Evolutionary conservation across 2,113 vertebrate genomes (phyloP).

Genomic region (Boleophthalmus pectinirostris): DNA sequence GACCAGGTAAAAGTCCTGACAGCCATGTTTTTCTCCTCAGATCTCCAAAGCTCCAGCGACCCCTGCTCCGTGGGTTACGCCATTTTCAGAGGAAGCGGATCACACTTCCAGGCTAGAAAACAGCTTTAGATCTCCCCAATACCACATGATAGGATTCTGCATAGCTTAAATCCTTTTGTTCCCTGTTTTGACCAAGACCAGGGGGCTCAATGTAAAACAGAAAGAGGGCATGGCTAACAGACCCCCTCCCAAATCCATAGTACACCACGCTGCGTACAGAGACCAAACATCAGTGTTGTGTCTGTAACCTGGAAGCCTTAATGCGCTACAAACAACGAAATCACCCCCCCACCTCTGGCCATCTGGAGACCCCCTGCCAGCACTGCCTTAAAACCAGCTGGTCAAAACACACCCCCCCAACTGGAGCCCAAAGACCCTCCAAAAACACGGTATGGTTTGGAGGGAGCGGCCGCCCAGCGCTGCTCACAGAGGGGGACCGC

Average conservation of each 20-base stretch:
- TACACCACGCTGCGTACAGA: slow-evolving; percentile 45
- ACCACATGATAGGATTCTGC: slow-evolving; percentile 20
- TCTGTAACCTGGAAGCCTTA: slow-evolving; percentile 65
- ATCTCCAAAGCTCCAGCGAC: slow-evolving; percentile 47
- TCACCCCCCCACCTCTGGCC: slow-evolving; percentile 65
- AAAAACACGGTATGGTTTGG: slow-evolving; percentile 22
- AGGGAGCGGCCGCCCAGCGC: slow-evolving; percentile 18
- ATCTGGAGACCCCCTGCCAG: slow-evolving; percentile 63
- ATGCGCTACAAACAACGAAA: slow-evolving; percentile 67
- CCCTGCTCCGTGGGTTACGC: slow-evolving; percentile 49
- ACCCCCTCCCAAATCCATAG: slow-evolving; percentile 25
- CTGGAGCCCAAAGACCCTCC: slow-evolving; percentile 4
- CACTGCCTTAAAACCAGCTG: slow-evolving; percentile 48
- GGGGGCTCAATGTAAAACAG: slow-evolving; percentile 27
- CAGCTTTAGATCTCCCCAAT: neutral
- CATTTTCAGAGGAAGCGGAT: slow-evolving; percentile 47
- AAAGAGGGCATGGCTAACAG: slow-evolving; percentile 29
- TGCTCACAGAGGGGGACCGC: slow-evolving; percentile 36
- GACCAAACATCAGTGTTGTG: slow-evolving; percentile 67
- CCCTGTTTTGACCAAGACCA: slow-evolving; percentile 8
- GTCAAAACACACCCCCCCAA: slow-evolving; percentile 32
- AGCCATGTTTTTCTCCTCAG: slow-evolving; percentile 39
- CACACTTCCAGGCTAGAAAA: slow-evolving; percentile 11
- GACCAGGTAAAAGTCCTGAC: slow-evolving; percentile 17
- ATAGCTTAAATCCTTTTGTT: slow-evolving; percentile 21